These are phyloP conservation scores for Uloborus diversus DNA, from an alignment of 1,140 invertebrate species.

Conservation along the genomic window DNA sequence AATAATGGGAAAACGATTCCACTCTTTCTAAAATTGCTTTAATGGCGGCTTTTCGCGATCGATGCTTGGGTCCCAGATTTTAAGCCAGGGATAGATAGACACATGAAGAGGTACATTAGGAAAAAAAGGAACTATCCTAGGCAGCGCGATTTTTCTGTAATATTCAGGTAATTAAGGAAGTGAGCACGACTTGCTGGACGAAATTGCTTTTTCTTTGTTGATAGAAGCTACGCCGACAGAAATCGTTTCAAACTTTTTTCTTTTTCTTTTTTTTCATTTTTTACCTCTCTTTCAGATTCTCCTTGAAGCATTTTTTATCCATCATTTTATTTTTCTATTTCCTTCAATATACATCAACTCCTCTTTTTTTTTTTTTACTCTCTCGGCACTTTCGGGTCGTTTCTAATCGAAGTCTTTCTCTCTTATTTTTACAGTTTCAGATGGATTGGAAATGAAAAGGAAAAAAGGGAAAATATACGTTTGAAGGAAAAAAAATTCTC, in stretches of 20 bases:
- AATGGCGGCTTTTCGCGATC: constrained; percentile 27
- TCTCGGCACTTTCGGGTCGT: constrained; percentile 25
- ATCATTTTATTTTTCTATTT: constrained; percentile 49
- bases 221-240: constrained; percentile 48
- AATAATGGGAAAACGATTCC: constrained; percentile 50
- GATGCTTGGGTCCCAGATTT: constrained; percentile 23
- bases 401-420: constrained; percentile 39
- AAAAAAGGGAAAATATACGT: neutral
- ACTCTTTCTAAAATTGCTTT: constrained; percentile 28
- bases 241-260: constrained; percentile 18
- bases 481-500: neutral
- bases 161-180: constrained; percentile 56
- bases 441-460: constrained; percentile 53
- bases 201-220: constrained; percentile 56
- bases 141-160: constrained; percentile 55
- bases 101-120: neutral
- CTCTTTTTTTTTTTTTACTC: constrained; percentile 4
- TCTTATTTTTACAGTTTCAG: constrained; percentile 49
- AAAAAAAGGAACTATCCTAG: constrained; percentile 24
- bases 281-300: constrained; percentile 6
- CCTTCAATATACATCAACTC: constrained; percentile 41
- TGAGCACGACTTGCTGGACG: constrained; percentile 42
- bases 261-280: neutral
- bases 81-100: constrained; percentile 21
- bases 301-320: neutral